These are phyloP conservation scores for Pseudococcus jackbeardsleyi DNA, from an alignment of 2,888 invertebrate genomes.

Conservation along the genomic window DNA sequence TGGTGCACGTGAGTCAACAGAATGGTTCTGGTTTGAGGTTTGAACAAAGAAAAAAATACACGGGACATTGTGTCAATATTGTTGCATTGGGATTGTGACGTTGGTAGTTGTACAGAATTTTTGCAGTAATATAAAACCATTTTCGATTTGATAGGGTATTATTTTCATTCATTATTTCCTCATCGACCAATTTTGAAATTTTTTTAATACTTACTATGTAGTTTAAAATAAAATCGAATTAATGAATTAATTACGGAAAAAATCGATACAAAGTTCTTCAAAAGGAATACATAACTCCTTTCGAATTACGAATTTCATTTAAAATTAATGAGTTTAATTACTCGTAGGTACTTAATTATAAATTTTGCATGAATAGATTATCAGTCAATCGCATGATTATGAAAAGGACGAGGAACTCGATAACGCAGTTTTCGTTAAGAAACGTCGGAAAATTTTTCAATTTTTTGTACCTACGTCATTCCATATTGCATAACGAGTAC, in stretches of 20 bases:
- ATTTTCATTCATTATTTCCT: too few relatives aligned
- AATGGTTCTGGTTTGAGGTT: neutral
- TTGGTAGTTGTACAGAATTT: neutral
- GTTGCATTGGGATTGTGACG: neutral
- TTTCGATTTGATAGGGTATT: too few relatives aligned
- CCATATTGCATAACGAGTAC: neutral
- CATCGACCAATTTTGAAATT: too few relatives aligned
- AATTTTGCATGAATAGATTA: neutral
- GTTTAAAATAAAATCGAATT: too few relatives aligned
- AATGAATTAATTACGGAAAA: too few relatives aligned
- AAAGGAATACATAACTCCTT: too few relatives aligned
- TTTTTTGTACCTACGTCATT: neutral
- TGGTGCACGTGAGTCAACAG: neutral
- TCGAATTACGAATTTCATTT: neutral
- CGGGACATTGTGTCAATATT: neutral
- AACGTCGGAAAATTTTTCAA: neutral
- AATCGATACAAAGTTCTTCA: too few relatives aligned
- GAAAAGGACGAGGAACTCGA: neutral
- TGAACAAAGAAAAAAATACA: too few relatives aligned
- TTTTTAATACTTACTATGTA: too few relatives aligned
- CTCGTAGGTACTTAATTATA: neutral
- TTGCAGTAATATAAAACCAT: neutral
- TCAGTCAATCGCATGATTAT: neutral
- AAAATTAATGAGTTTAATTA: constrained; percentile 9
- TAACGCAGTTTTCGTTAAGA: neutral